A percentile compares a stretch with the other conserved stretches of the same genome.
phyloP scores from a whole-genome alignment of 1,140 invertebrate species.

The Plectus sambesii region DNA sequence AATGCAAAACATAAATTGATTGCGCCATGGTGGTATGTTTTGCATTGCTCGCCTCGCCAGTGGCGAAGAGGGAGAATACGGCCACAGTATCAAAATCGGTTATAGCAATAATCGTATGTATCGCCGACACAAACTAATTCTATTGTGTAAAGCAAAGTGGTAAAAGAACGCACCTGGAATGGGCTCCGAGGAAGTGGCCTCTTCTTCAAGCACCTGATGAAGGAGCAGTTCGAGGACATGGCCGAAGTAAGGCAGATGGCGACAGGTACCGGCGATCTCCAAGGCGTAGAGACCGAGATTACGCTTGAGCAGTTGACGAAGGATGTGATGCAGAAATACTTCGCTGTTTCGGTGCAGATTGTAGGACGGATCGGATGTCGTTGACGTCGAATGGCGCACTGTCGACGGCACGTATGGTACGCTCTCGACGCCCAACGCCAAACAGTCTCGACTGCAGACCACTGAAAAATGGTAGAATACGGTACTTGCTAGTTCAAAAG shows the following conservation, averaged over 20 bases:
- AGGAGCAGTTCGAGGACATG: conserved; percentile 89
- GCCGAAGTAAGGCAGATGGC: conserved; percentile 87
- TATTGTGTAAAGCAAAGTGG: no score
- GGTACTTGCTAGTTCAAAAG: no score
- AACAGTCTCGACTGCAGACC: conserved; percentile 34
- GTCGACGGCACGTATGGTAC: conserved; percentile 4
- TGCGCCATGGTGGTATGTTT: no score
- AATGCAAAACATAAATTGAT: no score
- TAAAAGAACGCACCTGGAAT: conserved; percentile 64
- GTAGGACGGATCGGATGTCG: conserved; percentile 24
- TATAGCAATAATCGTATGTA: no score
- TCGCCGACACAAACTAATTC: no score
- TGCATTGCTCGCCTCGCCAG: no score
- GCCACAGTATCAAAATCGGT: no score
- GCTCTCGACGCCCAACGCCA: conserved; percentile 38
- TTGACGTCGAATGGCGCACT: conserved; percentile 11
- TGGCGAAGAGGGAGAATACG: no score
- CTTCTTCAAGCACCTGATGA: conserved; percentile 86
- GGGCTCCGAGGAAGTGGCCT: conserved; percentile 95
- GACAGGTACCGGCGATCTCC: conserved; percentile 89
- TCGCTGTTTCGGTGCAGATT: conserved; percentile 35
- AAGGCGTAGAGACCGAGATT: conserved; percentile 96
- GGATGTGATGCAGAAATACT: conserved; percentile 87
- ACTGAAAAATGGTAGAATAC: no score
- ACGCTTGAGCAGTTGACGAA: conserved; percentile 79